Percentiles rank a stretch among this genome's conserved stretches.
Evolutionary conservation across 2,113 vertebrate species (phyloP).

Genomic region (Chloropsis hardwickii): DNA sequence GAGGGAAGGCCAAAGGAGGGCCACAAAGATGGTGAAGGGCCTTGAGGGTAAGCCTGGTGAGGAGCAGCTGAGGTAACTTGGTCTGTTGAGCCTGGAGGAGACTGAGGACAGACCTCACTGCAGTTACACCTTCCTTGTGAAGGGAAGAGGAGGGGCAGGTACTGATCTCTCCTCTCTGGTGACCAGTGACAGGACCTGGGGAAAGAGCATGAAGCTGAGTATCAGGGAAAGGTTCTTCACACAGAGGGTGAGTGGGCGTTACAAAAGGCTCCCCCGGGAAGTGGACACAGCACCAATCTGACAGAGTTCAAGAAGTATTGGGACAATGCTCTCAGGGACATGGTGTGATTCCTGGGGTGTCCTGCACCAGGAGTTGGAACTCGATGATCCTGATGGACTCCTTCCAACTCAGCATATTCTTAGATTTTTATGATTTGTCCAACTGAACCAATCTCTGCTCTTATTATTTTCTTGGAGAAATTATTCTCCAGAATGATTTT

Average conservation of each 20-base stretch:
- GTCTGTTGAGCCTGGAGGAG: background rate
- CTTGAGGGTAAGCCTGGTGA: fast-evolving
- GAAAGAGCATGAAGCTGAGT: background rate
- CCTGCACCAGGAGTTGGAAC: background rate
- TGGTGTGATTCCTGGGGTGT: background rate
- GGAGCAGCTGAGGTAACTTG: background rate
- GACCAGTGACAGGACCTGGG: background rate
- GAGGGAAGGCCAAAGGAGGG: background rate
- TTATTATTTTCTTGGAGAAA: too few relatives aligned
- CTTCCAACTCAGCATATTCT: background rate
- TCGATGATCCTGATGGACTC: too few relatives aligned
- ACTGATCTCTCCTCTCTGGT: too few relatives aligned
- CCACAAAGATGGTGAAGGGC: background rate
- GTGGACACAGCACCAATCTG: background rate
- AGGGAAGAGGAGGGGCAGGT: too few relatives aligned
- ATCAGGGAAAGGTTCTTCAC: background rate
- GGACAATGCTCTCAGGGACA: background rate
- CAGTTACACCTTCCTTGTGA: background rate
- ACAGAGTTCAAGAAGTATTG: too few relatives aligned
- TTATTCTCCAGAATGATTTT: background rate
- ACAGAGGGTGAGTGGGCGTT: background rate
- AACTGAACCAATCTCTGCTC: background rate
- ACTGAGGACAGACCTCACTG: background rate
- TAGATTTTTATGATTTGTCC: background rate
- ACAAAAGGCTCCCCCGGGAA: background rate